Percentiles rank a stretch among this genome's conserved stretches.
These are phyloP conservation scores for Epizoanthus fatuus DNA, from an alignment of 92 coral and sea anemone species.

Conservation along the genomic window DNA sequence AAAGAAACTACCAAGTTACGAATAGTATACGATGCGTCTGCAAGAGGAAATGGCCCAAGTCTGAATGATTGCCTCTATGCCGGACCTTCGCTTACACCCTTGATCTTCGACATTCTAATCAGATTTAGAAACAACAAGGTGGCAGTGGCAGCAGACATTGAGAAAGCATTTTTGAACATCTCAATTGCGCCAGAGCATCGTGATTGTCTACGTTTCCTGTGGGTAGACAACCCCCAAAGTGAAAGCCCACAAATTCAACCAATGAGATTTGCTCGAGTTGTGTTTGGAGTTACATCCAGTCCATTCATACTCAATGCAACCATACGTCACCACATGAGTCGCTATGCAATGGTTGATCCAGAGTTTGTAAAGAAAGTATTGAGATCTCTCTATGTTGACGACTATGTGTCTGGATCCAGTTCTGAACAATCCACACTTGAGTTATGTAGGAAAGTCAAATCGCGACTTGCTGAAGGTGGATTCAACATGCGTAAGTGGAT, in stretches of 20 bases:
- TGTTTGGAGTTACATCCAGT: slow-evolving; percentile 51
- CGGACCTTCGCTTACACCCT: slow-evolving; percentile 55
- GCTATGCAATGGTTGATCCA: slow-evolving; percentile 35
- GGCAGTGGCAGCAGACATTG: slow-evolving; percentile 53
- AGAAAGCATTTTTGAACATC: slow-evolving; percentile 58
- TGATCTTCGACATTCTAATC: slow-evolving; percentile 31
- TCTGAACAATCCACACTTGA: slow-evolving; percentile 21
- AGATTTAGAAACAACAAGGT: slow-evolving; percentile 41
- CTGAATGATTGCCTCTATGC: slow-evolving; percentile 52
- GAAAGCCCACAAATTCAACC: slow-evolving; percentile 48
- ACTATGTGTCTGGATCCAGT: slow-evolving; percentile 38
- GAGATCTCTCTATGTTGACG: slow-evolving; percentile 54
- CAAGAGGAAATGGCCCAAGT: slow-evolving; percentile 50
- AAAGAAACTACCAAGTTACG: slow-evolving; percentile 67
- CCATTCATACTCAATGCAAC: slow-evolving; percentile 34
- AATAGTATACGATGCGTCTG: slow-evolving; percentile 51
- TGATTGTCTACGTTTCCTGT: slow-evolving; percentile 45
- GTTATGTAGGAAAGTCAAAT: slow-evolving; percentile 30
- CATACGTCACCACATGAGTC: slow-evolving; percentile 38
- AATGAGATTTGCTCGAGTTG: slow-evolving; percentile 51
- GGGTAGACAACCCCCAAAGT: slow-evolving; percentile 50
- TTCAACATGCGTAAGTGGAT: slow-evolving; percentile 45
- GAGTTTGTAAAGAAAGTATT: slow-evolving; percentile 44
- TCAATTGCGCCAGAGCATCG: slow-evolving; percentile 54
- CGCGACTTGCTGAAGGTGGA: slow-evolving; percentile 49